Conservation (phyloP, 1,140 invertebrate species). For the Diabrotica undecimpunctata region DNA sequence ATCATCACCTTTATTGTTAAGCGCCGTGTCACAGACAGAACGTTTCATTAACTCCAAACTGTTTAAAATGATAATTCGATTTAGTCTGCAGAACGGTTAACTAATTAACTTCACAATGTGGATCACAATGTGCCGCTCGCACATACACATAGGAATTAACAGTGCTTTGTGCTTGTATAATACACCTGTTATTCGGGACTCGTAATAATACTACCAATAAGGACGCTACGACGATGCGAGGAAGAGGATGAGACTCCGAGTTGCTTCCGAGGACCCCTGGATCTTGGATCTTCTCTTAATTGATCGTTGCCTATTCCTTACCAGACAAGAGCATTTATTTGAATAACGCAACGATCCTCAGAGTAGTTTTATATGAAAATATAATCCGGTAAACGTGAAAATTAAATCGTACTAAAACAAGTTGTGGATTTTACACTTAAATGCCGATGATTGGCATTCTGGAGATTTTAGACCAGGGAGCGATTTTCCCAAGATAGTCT, state of each 20-base stretch:
- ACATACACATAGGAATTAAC: not conserved
- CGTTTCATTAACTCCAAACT: slow-evolving; percentile 1
- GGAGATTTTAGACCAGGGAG: too few species aligned
- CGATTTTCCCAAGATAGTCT: too few species aligned
- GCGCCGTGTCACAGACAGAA: not conserved
- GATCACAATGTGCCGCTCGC: not conserved
- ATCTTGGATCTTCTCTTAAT: too few species aligned
- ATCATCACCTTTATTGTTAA: slow-evolving; percentile 1
- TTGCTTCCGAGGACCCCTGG: too few species aligned
- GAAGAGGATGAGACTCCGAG: not conserved
- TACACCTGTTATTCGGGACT: not conserved
- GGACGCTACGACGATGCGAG: not conserved
- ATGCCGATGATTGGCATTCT: too few species aligned
- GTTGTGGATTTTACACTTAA: too few species aligned
- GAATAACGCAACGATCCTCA: too few species aligned
- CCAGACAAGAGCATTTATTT: too few species aligned
- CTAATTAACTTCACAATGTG: slow-evolving; percentile 1
- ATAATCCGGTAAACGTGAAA: not conserved
- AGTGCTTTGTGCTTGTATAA: not conserved
- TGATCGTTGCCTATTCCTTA: too few species aligned
- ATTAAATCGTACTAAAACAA: too few species aligned
- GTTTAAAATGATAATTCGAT: slow-evolving; percentile 3
- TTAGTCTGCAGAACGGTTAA: not conserved
- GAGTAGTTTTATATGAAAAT: too few species aligned
- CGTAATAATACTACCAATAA: not conserved